Base-by-base conservation (phyloP, 2,797 vertebrate species). In the Sebastes itinus region DNA sequence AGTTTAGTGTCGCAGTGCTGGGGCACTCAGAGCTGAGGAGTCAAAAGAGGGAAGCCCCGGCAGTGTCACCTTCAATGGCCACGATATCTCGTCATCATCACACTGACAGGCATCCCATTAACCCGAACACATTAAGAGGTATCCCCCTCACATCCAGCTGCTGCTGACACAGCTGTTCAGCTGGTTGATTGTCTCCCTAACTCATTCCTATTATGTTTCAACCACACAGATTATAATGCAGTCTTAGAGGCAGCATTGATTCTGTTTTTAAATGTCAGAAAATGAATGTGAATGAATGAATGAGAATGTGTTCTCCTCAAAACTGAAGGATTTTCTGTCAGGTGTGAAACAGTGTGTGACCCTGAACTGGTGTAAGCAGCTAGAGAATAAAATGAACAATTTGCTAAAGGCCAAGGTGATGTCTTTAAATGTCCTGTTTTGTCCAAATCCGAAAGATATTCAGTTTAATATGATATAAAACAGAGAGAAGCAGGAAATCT, bases 1-100 rank as follows among this genome's bases (percentile, higher is more conserved):
- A 81, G 79, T 89, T 70, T 84, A 78, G 56, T 66, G 74, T 73
- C 8, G 20, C 75, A 61, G 75, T 46, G 75, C 77, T 63, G 65
- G 27, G 73, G 71, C 65, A 8, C 77, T 86, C 58, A 20, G 56
- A 82, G 61, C 61, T 22, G 56, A 87, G 38, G 58, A 79, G 70
- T 8, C 27, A 49, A 42, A 76, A 55, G 35, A 84, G 75, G 76
- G 73, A 85, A 85, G 70, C 72, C 75, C 80, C 20, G 23, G 18
- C 63, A 75, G 70, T 55, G 62, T 78, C 69, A 81, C 75, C 80
- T 73, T 81, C 75, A 81, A 5, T 58, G 27, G 32, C 61, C 81
- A 73, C 33, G 4, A 56, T 52, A 42, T 72, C 30, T 61, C 16
- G 2, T 58, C 77, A 78, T 72, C 35, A 55, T 38, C 60, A 70